Conservation (phyloP, 1,140 invertebrate species). For the Drosophila pachea region DNA sequence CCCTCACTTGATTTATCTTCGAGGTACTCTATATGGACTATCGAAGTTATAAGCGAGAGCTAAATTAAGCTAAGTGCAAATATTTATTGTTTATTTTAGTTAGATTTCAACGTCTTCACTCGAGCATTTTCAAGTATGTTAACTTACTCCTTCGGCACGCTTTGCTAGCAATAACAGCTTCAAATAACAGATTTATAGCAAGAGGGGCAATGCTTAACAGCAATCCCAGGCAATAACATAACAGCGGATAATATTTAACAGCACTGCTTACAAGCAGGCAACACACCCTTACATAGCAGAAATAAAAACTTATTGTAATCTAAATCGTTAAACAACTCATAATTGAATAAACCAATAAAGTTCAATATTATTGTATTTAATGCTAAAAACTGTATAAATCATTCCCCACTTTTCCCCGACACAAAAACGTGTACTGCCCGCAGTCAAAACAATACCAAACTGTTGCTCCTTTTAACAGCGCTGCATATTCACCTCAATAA, state of each 20-base stretch:
- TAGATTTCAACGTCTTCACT: not conserved
- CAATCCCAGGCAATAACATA: not conserved
- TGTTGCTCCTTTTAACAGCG: conserved; percentile 59
- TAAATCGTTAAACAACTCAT: too few relatives aligned
- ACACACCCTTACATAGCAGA: not conserved
- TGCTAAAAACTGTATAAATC: not conserved
- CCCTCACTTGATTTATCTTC: not conserved
- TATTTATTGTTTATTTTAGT: not conserved
- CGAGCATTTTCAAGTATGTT: not conserved
- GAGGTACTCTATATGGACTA: not conserved
- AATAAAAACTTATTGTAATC: not conserved
- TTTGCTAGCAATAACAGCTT: not conserved
- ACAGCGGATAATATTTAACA: conserved; percentile 58
- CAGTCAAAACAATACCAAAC: conserved; percentile 47
- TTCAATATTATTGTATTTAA: not conserved
- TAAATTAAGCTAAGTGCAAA: not conserved
- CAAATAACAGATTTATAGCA: conserved; percentile 57
- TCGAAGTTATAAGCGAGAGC: not conserved
- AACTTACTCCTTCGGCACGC: not conserved
- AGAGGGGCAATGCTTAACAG: conserved; percentile 33
- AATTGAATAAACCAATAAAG: not conserved
- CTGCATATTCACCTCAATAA: conserved; percentile 27
- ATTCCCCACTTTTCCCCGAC: not conserved
- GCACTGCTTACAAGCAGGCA: not conserved
- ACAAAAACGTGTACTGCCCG: not conserved